phyloP scores from a whole-genome alignment of 2,113 vertebrate genomes.

The Chitala chitala region DNA sequence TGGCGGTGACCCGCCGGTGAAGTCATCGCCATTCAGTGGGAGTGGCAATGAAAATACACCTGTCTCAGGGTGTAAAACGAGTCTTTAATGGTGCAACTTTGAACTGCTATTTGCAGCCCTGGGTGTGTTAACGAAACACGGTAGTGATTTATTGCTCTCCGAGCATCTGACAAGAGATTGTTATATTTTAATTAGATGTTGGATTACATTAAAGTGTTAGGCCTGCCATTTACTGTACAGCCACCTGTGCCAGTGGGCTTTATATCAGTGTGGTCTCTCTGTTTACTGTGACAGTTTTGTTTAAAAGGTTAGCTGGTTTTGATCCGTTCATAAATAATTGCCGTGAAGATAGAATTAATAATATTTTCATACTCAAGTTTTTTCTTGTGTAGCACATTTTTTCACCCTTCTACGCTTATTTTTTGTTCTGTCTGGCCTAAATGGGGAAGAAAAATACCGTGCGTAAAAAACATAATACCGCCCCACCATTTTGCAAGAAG shows the following conservation, averaged over 20 bases:
- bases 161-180: constrained; percentile 17
- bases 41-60: constrained; percentile 84
- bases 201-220: background rate
- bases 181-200: constrained; percentile 6
- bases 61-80: constrained; percentile 71
- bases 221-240: background rate
- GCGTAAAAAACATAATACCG: constrained; percentile 15
- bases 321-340: background rate
- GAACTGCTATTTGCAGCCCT: constrained; percentile 60
- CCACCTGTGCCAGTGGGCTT: background rate
- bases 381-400: background rate
- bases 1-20: constrained; percentile 63
- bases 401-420: background rate
- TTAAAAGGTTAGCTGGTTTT: background rate
- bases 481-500: background rate
- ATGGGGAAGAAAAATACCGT: constrained; percentile 29
- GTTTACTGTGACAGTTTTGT: background rate
- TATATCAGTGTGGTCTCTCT: background rate
- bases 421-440: constrained; percentile 20
- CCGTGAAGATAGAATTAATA: background rate
- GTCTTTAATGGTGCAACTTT: constrained; percentile 70
- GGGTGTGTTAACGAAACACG: constrained; percentile 65
- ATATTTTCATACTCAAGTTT: background rate
- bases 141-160: constrained; percentile 56
- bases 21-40: constrained; percentile 72